These are phyloP conservation scores for Siderastrea radians DNA, from an alignment of 92 coral and sea anemone genomes.

Conservation along the genomic window DNA sequence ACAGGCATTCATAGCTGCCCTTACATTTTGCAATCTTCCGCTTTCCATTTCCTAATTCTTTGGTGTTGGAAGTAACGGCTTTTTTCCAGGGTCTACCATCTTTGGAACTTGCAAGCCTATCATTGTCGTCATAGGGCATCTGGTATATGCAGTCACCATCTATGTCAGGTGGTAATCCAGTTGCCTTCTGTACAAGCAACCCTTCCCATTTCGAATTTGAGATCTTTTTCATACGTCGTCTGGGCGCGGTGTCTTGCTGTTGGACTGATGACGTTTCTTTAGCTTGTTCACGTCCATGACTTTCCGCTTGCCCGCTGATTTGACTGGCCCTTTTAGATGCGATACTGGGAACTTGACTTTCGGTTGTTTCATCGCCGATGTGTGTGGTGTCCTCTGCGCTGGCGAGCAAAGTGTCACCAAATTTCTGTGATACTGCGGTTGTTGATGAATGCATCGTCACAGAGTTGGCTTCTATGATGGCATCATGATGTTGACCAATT, in stretches of 20 bases:
- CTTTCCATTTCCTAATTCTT: neutral
- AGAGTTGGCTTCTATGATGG: neutral
- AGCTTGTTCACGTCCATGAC: neutral
- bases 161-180: conserved; percentile 23
- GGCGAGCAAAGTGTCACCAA: neutral
- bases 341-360: no score
- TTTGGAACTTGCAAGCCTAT: conserved; percentile 39
- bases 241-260: neutral
- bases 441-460: neutral
- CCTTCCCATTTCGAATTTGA: neutral
- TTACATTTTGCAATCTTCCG: conserved; percentile 18
- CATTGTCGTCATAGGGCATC: conserved; percentile 8
- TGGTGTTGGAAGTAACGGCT: conserved; percentile 34
- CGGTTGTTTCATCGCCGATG: no score
- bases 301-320: no score
- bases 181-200: neutral
- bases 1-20: conserved; percentile 18
- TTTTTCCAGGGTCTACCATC: conserved; percentile 58
- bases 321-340: no score
- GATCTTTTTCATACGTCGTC: neutral
- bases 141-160: conserved; percentile 28
- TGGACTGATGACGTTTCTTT: neutral
- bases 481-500: neutral
- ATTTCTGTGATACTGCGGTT: neutral
- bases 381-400: neutral